Conservation (phyloP, 2,888 invertebrate genomes). For the Pachliopta kotzebuea region DNA sequence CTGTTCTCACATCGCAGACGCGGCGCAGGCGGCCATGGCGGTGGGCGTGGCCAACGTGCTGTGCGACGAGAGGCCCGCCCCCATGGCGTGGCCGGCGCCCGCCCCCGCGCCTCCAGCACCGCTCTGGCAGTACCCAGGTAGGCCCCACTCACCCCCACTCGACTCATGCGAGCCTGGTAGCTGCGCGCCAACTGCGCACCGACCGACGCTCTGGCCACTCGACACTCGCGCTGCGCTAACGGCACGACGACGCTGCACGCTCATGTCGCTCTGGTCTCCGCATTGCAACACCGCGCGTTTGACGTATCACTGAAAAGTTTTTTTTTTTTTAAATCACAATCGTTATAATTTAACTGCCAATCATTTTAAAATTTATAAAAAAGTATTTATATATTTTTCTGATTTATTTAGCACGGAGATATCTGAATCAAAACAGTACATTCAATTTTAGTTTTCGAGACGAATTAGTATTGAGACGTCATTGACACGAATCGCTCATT, state of each 20-base stretch:
- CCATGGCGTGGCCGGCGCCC: slow-evolving; percentile 79
- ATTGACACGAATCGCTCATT: no score
- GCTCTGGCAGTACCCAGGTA: slow-evolving; percentile 90
- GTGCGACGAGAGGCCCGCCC: slow-evolving; percentile 83
- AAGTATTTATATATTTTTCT: no score
- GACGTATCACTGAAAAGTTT: slow-evolving; percentile 9
- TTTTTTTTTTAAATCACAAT: no score
- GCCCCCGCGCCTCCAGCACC: slow-evolving; percentile 83
- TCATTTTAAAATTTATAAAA: no score
- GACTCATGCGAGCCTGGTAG: slow-evolving; percentile 71
- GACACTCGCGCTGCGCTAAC: no score
- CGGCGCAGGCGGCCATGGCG: slow-evolving; percentile 84
- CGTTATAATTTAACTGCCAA: no score
- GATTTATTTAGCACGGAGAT: no score
- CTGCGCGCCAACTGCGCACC: slow-evolving; percentile 79
- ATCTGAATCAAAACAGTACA: no score
- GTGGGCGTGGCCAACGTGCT: slow-evolving; percentile 84
- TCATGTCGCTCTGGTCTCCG: slow-evolving; percentile 70
- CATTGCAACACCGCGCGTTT: slow-evolving; percentile 61
- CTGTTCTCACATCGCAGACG: slow-evolving; percentile 77
- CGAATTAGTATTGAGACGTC: no score
- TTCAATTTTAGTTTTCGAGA: no score
- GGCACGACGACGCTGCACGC: slow-evolving; percentile 53
- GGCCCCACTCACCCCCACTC: slow-evolving; percentile 72
- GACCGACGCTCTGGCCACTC: slow-evolving; percentile 64